These are phyloP conservation scores for Bellardia pandia DNA, from an alignment of 2,888 invertebrate species.

Conservation along the genomic window DNA sequence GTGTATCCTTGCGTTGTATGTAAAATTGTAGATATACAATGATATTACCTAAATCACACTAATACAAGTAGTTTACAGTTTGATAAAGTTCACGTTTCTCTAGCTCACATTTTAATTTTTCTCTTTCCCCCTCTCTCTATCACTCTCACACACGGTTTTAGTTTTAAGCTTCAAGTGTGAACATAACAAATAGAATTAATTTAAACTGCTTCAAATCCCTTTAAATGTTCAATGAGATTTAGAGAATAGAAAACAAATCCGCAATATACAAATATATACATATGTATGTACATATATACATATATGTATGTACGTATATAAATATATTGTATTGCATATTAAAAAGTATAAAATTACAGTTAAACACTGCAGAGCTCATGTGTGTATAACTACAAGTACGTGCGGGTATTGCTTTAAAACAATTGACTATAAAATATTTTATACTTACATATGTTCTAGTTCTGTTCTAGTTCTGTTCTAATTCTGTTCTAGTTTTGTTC, in stretches of 20 bases:
- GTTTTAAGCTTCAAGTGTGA: conserved; percentile 24
- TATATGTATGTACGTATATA: neutral
- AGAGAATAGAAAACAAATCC: conserved; percentile 6
- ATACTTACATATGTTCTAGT: neutral
- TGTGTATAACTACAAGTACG: neutral
- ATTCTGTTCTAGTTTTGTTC: no score
- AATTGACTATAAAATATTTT: neutral
- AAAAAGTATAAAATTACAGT: neutral
- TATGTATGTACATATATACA: no score
- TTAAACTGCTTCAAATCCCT: conserved; percentile 44
- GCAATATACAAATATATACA: neutral
- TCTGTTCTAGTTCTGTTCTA: no score
- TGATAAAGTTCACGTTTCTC: neutral
- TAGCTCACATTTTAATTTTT: neutral
- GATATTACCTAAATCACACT: conserved; percentile 14
- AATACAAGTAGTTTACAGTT: conserved; percentile 7
- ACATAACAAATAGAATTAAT: conserved; percentile 35
- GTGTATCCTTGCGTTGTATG: neutral
- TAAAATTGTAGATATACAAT: neutral
- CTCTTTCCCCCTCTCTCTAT: neutral
- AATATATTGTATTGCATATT: neutral
- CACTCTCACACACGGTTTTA: neutral
- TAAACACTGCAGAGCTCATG: neutral
- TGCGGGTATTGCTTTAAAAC: neutral
- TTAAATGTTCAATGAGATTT: conserved; percentile 46